These are phyloP conservation scores for Ailuropoda melanoleuca DNA, from an alignment of 2,113 vertebrate genomes.

Conservation along the genomic window DNA sequence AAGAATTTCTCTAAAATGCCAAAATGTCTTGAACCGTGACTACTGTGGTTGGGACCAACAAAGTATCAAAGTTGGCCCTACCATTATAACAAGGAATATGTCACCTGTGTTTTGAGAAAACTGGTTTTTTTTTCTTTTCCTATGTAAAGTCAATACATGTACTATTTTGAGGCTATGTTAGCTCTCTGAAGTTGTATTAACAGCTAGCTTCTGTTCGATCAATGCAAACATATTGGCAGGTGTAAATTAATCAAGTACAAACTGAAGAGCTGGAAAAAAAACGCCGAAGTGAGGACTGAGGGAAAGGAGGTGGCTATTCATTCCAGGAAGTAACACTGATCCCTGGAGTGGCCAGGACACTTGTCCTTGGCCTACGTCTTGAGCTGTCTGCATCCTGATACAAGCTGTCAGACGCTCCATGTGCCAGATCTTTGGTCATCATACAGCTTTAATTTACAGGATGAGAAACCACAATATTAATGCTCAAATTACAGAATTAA, in stretches of 20 bases:
- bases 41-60: neutral
- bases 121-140: neutral
- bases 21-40: neutral
- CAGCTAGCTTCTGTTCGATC: constrained; percentile 19
- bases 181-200: constrained; percentile 51
- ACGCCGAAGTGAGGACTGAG: neutral
- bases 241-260: constrained; percentile 33
- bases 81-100: neutral
- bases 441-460: constrained; percentile 62
- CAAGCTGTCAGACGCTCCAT: neutral
- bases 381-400: neutral
- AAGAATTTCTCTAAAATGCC: neutral
- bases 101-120: neutral
- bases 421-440: neutral
- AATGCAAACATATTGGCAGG: constrained; percentile 32
- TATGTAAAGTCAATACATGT: neutral
- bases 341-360: neutral
- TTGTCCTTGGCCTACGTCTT: neutral
- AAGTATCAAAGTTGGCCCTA: neutral
- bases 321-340: neutral
- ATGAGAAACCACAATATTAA: constrained; percentile 69
- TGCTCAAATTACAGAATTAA: constrained; percentile 71
- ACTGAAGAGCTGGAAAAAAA: neutral
- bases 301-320: neutral
- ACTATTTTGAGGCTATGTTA: neutral